Conservation (phyloP, 2,888 invertebrate species). For the Acanthacorydalis orientalis region DNA sequence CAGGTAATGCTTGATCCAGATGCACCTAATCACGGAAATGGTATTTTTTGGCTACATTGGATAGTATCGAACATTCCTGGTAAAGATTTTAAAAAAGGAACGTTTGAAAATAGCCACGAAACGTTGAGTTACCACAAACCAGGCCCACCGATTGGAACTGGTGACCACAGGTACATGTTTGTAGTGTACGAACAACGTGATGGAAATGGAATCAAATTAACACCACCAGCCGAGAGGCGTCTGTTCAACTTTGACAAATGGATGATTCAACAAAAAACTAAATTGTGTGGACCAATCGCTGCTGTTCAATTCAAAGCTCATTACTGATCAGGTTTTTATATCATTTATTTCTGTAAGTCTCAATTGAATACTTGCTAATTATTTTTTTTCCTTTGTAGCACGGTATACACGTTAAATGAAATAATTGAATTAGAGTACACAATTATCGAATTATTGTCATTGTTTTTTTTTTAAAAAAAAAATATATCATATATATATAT, state of each 20-base stretch:
- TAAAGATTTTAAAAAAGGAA: background rate
- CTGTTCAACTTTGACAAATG: conserved; percentile 1
- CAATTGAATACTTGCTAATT: too few relatives aligned
- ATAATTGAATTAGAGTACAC: too few relatives aligned
- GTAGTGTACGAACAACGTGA: conserved; percentile 1
- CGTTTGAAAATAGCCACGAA: too few relatives aligned
- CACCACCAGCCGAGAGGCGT: background rate
- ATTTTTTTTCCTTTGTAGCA: too few relatives aligned
- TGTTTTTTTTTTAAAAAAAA: too few relatives aligned
- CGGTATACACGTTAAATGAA: too few relatives aligned
- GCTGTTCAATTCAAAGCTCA: conserved; percentile 1
- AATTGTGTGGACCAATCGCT: conserved; percentile 1
- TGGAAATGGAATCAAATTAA: background rate
- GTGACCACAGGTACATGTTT: conserved; percentile 3
- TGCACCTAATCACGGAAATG: conserved; percentile 2
- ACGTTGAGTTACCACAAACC: background rate
- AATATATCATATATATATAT: too few relatives aligned
- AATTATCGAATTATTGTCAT: too few relatives aligned
- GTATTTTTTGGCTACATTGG: conserved; percentile 3
- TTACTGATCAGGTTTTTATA: background rate
- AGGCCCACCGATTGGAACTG: background rate
- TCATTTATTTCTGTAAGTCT: background rate
- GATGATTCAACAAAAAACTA: background rate
- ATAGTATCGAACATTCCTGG: background rate
- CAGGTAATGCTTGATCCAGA: conserved; percentile 3